Base-by-base conservation (phyloP, 2,797 vertebrate genomes). In the Rhinophrynus dorsalis region DNA sequence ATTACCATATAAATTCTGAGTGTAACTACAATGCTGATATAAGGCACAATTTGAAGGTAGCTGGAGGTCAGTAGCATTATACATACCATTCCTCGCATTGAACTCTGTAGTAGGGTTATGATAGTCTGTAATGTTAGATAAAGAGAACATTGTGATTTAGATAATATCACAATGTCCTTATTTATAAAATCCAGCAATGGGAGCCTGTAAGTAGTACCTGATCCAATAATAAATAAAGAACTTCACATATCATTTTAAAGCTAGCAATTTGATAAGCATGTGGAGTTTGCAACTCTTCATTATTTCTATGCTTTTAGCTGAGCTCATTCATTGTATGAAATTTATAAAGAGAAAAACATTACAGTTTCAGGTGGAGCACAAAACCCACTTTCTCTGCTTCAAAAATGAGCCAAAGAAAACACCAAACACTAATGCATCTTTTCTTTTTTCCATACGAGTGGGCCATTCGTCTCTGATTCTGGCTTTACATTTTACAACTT, bases 401-500 rank as follows among this genome's bases (percentile, higher is more conserved):
- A 13, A 2, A 27, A 15, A 27, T 47, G 20, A 47, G 50, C 68
- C 58, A 71, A 64, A 57, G 30, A 63, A 64, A 45, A 40, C 60
- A 72, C 45, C 13, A 35, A 17, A 20, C 12, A 51, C 47, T 58
- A 30, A 29, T 59, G 30, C 21, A 56, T 64, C 20, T 20, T 8
- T 54, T 50, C 35, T 18, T 56, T 65, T 64, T 65, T n/a, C 44
- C 54, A 52, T 33, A 18, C 11, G 42, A 72, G 51, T 42, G 61
- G 12, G 18, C 26, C 11, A 32, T 29, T 44, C 37, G 18, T 44
- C 7, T 30, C 58, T 63, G 32, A 61, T 61, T 54, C 50, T 37
- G 48, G 27, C 48, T 70, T 55, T 62, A 29, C 33, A 33, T 69
- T 68, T 60, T 60, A 69, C 57, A 61, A 21, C 57, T 54, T 69